Evolutionary conservation across 2,888 invertebrate species (phyloP).

Genomic region (Halictus quadricinctus): DNA sequence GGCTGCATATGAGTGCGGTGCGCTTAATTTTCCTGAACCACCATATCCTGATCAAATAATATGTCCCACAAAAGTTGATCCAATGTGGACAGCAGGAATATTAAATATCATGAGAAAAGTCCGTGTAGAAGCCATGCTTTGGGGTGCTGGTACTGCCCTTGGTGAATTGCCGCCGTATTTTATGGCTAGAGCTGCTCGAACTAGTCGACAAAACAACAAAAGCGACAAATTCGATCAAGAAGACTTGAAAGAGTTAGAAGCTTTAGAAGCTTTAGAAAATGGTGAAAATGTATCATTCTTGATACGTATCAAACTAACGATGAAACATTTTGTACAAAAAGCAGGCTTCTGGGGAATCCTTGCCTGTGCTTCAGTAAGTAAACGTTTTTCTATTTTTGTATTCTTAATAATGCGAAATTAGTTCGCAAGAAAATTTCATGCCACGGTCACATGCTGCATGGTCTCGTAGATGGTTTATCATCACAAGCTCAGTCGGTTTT

Average conservation of each 20-base stretch:
- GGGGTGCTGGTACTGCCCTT: constrained; percentile 99
- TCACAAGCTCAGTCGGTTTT: not conserved
- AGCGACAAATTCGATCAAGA: constrained; percentile 86
- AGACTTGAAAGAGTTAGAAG: constrained; percentile 89
- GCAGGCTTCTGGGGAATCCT: constrained; percentile 98
- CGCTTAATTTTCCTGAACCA: constrained; percentile 97
- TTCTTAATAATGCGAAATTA: not conserved
- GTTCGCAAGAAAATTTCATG: not conserved
- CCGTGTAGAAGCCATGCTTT: constrained; percentile 97
- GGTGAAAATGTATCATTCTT: constrained; percentile 86
- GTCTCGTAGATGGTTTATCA: too few relatives aligned
- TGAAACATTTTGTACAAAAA: constrained; percentile 94
- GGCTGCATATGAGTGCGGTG: constrained; percentile 98
- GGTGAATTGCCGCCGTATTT: constrained; percentile 99
- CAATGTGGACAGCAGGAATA: constrained; percentile 88
- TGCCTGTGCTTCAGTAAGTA: constrained; percentile 94
- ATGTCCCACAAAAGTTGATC: constrained; percentile 90
- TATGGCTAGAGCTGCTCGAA: constrained; percentile 97
- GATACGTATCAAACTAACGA: constrained; percentile 91
- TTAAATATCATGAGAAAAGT: constrained; percentile 98
- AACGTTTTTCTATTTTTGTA: constrained; percentile 19
- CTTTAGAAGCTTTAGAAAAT: constrained; percentile 86
- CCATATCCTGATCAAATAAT: constrained; percentile 99
- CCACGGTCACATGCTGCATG: too few relatives aligned
- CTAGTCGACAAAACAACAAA: constrained; percentile 80